Conservation (phyloP, 2,888 invertebrate genomes). For the Suillia variegata region DNA sequence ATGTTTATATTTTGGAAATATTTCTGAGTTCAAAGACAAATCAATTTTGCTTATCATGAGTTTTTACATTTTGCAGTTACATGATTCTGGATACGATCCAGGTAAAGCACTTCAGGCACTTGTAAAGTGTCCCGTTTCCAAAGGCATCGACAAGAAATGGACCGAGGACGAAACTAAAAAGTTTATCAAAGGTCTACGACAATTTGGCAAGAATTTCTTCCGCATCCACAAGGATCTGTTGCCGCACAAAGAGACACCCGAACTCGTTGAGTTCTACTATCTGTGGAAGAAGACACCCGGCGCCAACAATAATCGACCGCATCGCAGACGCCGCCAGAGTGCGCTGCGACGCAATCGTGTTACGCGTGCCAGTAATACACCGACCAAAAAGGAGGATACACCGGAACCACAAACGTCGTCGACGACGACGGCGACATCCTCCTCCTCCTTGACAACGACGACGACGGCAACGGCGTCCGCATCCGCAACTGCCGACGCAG, state of each 20-base stretch:
- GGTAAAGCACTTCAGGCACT: slow-evolving; percentile 94
- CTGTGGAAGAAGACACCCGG: slow-evolving; percentile 99
- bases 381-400: slow-evolving; percentile 78
- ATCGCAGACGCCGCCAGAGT: slow-evolving; percentile 85
- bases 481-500: slow-evolving; percentile 48
- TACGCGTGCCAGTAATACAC: slow-evolving; percentile 78
- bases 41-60: no score
- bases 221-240: slow-evolving; percentile 94
- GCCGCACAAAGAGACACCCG: slow-evolving; percentile 96
- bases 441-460: slow-evolving; percentile 59
- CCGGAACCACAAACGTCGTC: slow-evolving; percentile 65
- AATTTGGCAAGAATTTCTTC: slow-evolving; percentile 99
- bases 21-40: no score
- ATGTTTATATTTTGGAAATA: no score
- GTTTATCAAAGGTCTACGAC: slow-evolving; percentile 97
- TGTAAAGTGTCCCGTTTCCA: slow-evolving; percentile 95
- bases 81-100: slow-evolving; percentile 95
- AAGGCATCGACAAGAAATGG: slow-evolving; percentile 98
- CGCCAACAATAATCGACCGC: slow-evolving; percentile 94
- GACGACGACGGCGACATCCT: slow-evolving; percentile 59
- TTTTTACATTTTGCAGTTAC: slow-evolving; percentile 70
- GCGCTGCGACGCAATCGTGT: slow-evolving; percentile 86
- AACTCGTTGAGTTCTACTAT: slow-evolving; percentile 98
- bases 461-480: slow-evolving; percentile 59
- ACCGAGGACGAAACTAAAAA: slow-evolving; percentile 97